Conservation (phyloP, 2,797 vertebrate genomes). For the Spheniscus humboldti region DNA sequence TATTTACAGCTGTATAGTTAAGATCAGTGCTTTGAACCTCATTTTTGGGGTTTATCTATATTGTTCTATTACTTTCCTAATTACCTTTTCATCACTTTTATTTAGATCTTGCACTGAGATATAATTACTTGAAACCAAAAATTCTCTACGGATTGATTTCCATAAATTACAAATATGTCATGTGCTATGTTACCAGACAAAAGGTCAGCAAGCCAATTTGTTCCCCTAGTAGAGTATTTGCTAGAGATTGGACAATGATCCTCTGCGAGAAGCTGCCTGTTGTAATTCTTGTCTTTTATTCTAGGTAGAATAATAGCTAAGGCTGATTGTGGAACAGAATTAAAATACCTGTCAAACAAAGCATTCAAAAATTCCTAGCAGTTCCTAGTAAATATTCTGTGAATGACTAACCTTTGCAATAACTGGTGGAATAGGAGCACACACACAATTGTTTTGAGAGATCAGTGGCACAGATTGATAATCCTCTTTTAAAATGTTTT, state of each 20-base stretch:
- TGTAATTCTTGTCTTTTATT: neutral
- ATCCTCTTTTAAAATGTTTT: neutral
- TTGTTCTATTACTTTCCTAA: slow-evolving; percentile 56
- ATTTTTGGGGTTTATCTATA: slow-evolving; percentile 55
- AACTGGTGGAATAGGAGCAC: neutral
- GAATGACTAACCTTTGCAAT: neutral
- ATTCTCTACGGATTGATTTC: slow-evolving; percentile 45
- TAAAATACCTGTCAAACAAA: slow-evolving; percentile 10
- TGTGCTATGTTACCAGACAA: slow-evolving; percentile 49
- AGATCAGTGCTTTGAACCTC: slow-evolving; percentile 47
- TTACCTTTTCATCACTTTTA: slow-evolving; percentile 64
- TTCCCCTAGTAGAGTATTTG: slow-evolving; percentile 39
- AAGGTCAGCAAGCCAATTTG: slow-evolving; percentile 66
- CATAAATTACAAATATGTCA: slow-evolving; percentile 66
- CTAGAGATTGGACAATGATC: slow-evolving; percentile 14
- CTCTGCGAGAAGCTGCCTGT: slow-evolving; percentile 4
- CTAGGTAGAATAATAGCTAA: neutral
- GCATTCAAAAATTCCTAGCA: neutral
- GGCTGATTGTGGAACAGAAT: slow-evolving; percentile 11
- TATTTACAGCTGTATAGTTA: slow-evolving; percentile 60
- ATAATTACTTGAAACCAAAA: slow-evolving; percentile 62
- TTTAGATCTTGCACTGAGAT: slow-evolving; percentile 60
- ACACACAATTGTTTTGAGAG: neutral
- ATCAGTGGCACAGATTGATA: neutral
- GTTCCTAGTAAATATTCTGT: neutral